Percentiles rank a stretch among this genome's conserved stretches.
Conservation (phyloP, 1,140 invertebrate genomes). For the Philopotamus ludificatus region DNA sequence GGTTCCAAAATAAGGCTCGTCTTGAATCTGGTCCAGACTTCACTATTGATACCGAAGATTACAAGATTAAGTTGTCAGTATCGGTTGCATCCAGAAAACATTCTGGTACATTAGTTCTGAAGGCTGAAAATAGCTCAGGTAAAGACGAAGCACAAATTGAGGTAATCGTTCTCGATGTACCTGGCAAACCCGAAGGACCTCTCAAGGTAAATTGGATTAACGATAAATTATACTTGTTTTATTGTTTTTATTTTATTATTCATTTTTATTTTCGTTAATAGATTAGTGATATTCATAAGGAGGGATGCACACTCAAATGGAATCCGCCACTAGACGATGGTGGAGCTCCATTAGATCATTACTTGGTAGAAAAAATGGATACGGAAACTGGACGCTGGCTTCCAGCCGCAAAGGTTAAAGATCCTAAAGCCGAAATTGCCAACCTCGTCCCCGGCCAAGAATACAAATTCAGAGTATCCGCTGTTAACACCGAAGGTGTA, state of each 20-base stretch:
- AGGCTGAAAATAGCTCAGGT: conserved; percentile 89
- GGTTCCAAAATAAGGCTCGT: conserved; percentile 76
- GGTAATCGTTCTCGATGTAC: conserved; percentile 84
- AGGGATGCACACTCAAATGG: conserved; percentile 93
- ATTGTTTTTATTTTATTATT: background rate
- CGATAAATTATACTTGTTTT: background rate
- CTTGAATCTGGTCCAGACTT: conserved; percentile 66
- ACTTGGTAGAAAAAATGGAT: conserved; percentile 90
- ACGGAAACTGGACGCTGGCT: conserved; percentile 82
- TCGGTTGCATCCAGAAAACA: conserved; percentile 73
- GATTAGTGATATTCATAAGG: conserved; percentile 85
- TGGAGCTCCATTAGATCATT: conserved; percentile 87
- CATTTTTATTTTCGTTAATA: conserved; percentile 27
- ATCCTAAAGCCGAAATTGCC: conserved; percentile 80
- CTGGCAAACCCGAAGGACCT: conserved; percentile 87
- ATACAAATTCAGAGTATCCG: conserved; percentile 95
- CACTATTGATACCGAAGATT: conserved; percentile 82
- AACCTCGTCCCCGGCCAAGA: conserved; percentile 88
- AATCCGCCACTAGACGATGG: conserved; percentile 90
- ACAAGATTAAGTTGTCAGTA: conserved; percentile 80
- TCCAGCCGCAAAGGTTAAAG: conserved; percentile 70
- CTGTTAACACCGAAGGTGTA: conserved; percentile 93
- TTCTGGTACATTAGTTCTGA: conserved; percentile 82
- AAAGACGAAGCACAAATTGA: conserved; percentile 89
- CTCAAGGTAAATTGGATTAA: conserved; percentile 64